These are phyloP conservation scores for Australoheros scitulus DNA, from an alignment of 2,113 vertebrate genomes.

Conservation along the genomic window DNA sequence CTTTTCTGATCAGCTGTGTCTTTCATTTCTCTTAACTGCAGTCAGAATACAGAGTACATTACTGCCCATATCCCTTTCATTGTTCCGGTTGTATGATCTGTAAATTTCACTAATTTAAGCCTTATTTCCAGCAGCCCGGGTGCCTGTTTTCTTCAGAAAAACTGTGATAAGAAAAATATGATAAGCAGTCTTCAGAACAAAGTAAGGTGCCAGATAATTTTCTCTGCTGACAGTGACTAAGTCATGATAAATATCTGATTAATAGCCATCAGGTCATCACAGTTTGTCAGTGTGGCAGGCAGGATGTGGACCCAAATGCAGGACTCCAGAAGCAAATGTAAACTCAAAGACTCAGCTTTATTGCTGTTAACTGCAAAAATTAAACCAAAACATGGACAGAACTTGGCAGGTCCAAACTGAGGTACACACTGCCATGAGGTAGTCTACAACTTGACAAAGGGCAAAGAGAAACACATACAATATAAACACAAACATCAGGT, in stretches of 20 bases:
- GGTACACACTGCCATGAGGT: too few species aligned
- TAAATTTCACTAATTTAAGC: background rate
- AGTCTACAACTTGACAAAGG: too few species aligned
- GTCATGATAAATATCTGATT: background rate
- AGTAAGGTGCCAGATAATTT: background rate
- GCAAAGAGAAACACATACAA: too few species aligned
- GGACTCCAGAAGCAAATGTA: too few species aligned
- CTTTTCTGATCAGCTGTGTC: background rate
- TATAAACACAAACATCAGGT: too few species aligned
- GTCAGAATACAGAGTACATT: background rate
- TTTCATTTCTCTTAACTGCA: background rate
- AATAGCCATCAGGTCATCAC: background rate
- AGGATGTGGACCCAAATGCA: too few species aligned
- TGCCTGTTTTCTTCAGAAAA: background rate
- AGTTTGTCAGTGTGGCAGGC: background rate
- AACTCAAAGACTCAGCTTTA: too few species aligned
- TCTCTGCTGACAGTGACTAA: background rate
- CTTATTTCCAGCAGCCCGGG: background rate
- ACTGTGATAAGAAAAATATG: background rate
- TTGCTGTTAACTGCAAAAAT: too few species aligned
- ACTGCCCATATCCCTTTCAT: background rate
- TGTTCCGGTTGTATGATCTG: background rate
- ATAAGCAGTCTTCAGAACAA: background rate
- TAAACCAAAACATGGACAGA: too few species aligned
- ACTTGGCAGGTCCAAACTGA: too few species aligned